Evolutionary conservation across 2,113 vertebrate genomes (phyloP).

Genomic region (Platysteira castanea): DNA sequence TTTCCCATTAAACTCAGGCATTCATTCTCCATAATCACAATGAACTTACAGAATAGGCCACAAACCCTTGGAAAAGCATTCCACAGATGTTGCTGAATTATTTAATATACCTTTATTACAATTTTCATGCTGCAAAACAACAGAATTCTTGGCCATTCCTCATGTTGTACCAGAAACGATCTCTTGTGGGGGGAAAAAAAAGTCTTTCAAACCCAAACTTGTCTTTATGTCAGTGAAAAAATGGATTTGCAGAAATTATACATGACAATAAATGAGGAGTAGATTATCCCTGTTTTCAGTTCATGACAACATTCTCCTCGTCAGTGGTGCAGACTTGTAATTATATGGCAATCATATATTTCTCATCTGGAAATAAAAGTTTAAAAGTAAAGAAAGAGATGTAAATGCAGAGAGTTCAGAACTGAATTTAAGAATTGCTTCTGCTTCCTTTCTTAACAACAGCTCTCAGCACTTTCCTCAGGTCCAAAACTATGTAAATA

Average conservation of each 20-base stretch:
- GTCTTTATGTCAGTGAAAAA: slow-evolving; percentile 1
- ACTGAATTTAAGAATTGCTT: background rate
- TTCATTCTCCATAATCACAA: background rate
- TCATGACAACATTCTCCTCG: background rate
- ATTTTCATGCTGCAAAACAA: slow-evolving; percentile 29
- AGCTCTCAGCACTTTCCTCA: background rate
- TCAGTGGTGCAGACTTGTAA: background rate
- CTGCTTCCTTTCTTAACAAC: background rate
- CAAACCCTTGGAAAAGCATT: background rate
- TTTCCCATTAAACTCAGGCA: background rate
- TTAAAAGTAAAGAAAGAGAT: slow-evolving; percentile 10
- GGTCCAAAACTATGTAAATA: background rate
- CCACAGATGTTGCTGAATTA: slow-evolving; percentile 47
- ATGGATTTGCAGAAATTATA: background rate
- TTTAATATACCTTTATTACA: slow-evolving; percentile 39
- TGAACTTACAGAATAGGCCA: background rate
- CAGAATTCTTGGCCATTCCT: background rate
- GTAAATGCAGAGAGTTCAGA: background rate
- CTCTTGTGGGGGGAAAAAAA: background rate
- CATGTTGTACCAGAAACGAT: background rate
- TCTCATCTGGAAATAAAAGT: slow-evolving; percentile 17
- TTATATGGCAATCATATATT: background rate
- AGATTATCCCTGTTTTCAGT: slow-evolving; percentile 7
- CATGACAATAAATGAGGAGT: background rate
- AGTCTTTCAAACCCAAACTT: background rate